phyloP scores from a whole-genome alignment of 2,888 invertebrate species.

The Parthenolecanium corni region DNA sequence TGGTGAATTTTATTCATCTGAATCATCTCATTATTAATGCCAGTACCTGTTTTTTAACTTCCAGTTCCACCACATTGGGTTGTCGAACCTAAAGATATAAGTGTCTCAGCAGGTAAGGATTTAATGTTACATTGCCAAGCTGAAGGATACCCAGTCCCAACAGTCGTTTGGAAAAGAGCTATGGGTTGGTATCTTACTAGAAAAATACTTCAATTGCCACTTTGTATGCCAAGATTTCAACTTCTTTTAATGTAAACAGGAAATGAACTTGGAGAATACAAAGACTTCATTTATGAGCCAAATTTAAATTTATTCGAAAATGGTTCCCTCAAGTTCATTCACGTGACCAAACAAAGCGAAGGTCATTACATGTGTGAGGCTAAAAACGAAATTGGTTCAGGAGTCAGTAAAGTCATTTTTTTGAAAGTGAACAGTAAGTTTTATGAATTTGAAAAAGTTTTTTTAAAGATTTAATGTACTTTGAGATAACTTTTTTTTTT shows the following conservation, averaged over 20 bases:
- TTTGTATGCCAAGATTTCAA: not conserved
- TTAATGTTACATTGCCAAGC: conserved; percentile 79
- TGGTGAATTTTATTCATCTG: no score
- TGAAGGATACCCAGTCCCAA: conserved; percentile 80
- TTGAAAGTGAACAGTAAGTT: conserved; percentile 74
- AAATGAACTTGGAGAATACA: conserved; percentile 62
- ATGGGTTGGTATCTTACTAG: no score
- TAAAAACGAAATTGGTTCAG: conserved; percentile 82
- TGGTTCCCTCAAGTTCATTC: conserved; percentile 70
- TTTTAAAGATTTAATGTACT: not conserved
- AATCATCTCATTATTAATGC: conserved; percentile 3
- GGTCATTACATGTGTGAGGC: conserved; percentile 87
- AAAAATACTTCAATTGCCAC: conserved; percentile 36
- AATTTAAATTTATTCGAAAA: conserved; percentile 66
- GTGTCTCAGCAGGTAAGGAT: conserved; percentile 69
- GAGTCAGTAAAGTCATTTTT: conserved; percentile 82
- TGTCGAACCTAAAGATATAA: conserved; percentile 70
- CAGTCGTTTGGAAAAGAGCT: conserved; percentile 79
- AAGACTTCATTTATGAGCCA: conserved; percentile 68
- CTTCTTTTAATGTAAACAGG: conserved; percentile 40
- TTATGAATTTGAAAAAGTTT: not conserved
- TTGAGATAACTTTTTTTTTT: conserved; percentile 22
- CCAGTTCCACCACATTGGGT: conserved; percentile 83
- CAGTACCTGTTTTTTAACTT: conserved; percentile 28
- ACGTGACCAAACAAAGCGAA: conserved; percentile 74